Evolutionary conservation across 2,113 vertebrate genomes (phyloP), one percentile per base, ranked within the genome.

Genomic region (Varanus salvator): DNA sequence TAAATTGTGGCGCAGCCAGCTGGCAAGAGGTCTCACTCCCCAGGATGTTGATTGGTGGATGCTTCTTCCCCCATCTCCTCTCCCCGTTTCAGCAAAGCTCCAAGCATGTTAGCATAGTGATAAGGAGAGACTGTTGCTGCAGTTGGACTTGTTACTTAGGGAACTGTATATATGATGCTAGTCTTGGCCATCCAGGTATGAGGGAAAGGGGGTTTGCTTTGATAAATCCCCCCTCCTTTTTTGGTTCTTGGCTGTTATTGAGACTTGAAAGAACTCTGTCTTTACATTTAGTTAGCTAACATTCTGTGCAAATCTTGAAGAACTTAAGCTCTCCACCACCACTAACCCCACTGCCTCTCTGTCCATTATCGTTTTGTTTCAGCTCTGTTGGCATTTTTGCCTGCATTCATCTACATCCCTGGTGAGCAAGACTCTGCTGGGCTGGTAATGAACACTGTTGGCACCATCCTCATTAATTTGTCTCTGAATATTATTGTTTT

Each of bases 81-180:
- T 48, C 81, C 60, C 60, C 31, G 34, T 34, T 66, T 64, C 64
- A 85, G 19, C n/a, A 90, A 80, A 54, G 69, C 68, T 52, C 76
- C 38, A 23, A 0, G 2, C 57, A 75, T 48, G 29, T 34, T 0
- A 0, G 0, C 23, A 0, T 48, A 0, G 15, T 84, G 74, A 9
- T 31, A 0, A 31, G 34, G 0, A 4, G 23, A 71, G 3, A 60
- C 69, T 6, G 84, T 0, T 0, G 66, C 71, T 81, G 85, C 0
- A 0, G 23, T 21, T 64, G 4, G 2, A 3, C 52, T 44, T 74
- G 52, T 14, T 21, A 12, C n/a, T 64, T 31, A 25, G 19, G 52
- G 29, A 50, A n/a, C 76, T 44, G 19, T n/a, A 21, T 25, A 27
- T 60, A 50, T 5, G 14, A 9, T 44, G 54, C 66, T 0, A 6